phyloP scores from a whole-genome alignment of 2,888 invertebrate genomes.

The Lasius platythorax region DNA sequence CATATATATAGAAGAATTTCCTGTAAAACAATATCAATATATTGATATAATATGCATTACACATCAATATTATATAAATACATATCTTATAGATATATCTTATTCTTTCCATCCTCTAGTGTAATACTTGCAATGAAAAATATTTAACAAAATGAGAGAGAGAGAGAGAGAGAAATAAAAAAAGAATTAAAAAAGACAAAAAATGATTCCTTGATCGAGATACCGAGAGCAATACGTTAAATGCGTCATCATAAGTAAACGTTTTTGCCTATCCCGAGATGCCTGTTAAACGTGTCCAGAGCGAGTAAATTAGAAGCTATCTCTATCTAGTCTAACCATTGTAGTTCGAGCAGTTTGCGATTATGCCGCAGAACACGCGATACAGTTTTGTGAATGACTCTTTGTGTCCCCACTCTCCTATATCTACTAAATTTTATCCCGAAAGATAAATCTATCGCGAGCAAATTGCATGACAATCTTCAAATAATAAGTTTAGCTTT shows the following conservation, averaged over 20 bases:
- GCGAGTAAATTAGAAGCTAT: constrained; percentile 75
- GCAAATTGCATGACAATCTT: constrained; percentile 46
- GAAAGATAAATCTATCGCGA: constrained; percentile 48
- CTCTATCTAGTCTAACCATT: constrained; percentile 72
- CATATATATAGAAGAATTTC: too few relatives aligned
- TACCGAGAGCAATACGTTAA: constrained; percentile 8
- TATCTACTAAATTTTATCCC: constrained; percentile 26
- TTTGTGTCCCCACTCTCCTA: constrained; percentile 15
- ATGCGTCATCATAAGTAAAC: constrained; percentile 21
- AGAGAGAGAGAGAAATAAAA: background rate
- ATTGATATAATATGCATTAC: too few relatives aligned
- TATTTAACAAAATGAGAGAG: background rate
- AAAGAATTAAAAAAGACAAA: background rate
- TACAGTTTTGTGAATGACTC: constrained; percentile 38
- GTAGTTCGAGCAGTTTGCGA: constrained; percentile 68
- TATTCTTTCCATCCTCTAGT: too few relatives aligned
- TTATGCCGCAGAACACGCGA: constrained; percentile 76
- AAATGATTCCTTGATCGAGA: background rate
- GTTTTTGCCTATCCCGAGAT: constrained; percentile 32
- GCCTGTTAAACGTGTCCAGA: constrained; percentile 65
- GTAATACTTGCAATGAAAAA: background rate
- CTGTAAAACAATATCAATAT: too few relatives aligned
- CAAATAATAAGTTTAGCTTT: constrained; percentile 27
- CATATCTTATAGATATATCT: too few relatives aligned
- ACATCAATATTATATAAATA: too few relatives aligned